Base-by-base conservation (phyloP, 1,140 invertebrate species). In the Bilobella aurantiaca region DNA sequence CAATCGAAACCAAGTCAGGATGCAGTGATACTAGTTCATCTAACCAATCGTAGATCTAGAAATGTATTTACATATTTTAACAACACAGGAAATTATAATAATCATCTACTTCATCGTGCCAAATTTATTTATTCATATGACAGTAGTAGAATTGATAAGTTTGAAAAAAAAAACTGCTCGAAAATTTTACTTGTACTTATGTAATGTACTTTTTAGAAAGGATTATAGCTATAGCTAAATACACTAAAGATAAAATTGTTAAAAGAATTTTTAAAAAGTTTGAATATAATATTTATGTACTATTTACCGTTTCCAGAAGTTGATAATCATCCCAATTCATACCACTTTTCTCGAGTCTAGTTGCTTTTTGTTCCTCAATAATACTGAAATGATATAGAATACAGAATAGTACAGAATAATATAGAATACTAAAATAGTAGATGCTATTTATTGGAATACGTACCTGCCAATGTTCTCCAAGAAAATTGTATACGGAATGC, bases 31-130 rank as follows among this genome's bases (percentile, higher is more conserved):
- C 73, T 25, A 81, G 68, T 47, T 77, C 74, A 31, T 80, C 75
- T 67, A 82, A 62, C 69, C 78, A 82, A 27, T 74, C 71, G 63
- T 79, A 69, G 32, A 82, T 80, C 80, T 83, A 79, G 53, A 14
- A 8, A 46, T 60, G 23, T 60, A 42, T 42, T n/a, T 42, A 42
- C 37, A 42, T 12, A 42, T 42, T 42, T 8, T 42, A 42, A 8
- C n/a, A 42, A n/a, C n/a, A n/a, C n/a, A n/a, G n/a, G n/a, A n/a
- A n/a, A n/a, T n/a, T n/a, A n/a, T n/a, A n/a, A n/a, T n/a, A n/a
- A n/a, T n/a, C n/a, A n/a, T n/a, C n/a, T n/a, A n/a, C n/a, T n/a
- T n/a, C n/a, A n/a, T n/a, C n/a, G n/a, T n/a, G n/a, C n/a, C n/a
- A n/a, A n/a, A n/a, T n/a, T n/a, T n/a, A n/a, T n/a, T n/a, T n/a